These are phyloP conservation scores for Sphaerophoria rueppellii DNA, from an alignment of 2,888 invertebrate species.

Conservation along the genomic window DNA sequence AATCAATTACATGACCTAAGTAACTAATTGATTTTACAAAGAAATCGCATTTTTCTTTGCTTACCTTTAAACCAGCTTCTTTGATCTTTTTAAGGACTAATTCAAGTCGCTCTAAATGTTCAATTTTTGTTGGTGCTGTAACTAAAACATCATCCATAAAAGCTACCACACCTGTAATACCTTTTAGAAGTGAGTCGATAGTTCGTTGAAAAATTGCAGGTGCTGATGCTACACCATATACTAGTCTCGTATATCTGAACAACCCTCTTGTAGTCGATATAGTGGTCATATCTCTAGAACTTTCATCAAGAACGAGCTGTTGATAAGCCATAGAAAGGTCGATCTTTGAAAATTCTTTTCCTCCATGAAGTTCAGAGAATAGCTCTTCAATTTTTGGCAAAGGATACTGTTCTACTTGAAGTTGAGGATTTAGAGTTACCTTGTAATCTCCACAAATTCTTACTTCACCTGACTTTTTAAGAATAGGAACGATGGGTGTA, in stretches of 20 bases:
- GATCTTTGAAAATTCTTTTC: conserved; percentile 77
- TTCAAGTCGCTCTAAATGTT: conserved; percentile 74
- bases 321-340: conserved; percentile 78
- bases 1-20: conserved; percentile 76
- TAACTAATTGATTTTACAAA: conserved; percentile 66
- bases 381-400: conserved; percentile 39
- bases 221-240: conserved; percentile 78
- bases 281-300: conserved; percentile 73
- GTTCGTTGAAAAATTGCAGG: conserved; percentile 78
- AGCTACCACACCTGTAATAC: conserved; percentile 24
- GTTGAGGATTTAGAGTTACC: conserved; percentile 22
- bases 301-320: conserved; percentile 76
- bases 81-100: conserved; percentile 70
- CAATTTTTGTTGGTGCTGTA: conserved; percentile 70
- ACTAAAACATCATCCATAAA: conserved; percentile 75
- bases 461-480: conserved; percentile 30
- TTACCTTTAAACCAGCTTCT: conserved; percentile 73
- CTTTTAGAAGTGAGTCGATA: conserved; percentile 48
- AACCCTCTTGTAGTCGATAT: conserved; percentile 74
- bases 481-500: conserved; percentile 40
- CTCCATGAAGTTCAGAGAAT: conserved; percentile 66
- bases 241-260: conserved; percentile 62
- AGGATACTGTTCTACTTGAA: conserved; percentile 17
- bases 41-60: conserved; percentile 44
- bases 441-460: conserved; percentile 41